Base-by-base conservation (phyloP, 2,888 invertebrate species). In the Cremastinae sp. region DNA sequence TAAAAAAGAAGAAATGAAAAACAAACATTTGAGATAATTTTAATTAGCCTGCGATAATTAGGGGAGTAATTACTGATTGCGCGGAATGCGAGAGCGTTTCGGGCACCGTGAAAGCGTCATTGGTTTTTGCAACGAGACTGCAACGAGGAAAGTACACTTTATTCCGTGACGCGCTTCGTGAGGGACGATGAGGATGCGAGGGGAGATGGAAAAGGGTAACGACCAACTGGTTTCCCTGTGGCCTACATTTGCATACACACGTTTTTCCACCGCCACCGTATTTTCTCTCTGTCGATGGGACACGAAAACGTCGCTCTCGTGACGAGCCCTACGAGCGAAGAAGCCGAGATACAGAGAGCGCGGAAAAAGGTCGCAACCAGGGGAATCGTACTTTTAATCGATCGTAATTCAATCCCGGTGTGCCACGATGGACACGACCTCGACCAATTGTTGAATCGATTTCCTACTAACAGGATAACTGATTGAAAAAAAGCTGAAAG, bases 161-260 rank as follows among this genome's bases (percentile, higher is more conserved):
- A 53, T 62, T 54, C 53, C 43, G 14, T 10, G 28, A 9, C 3
- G 34, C 12, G n/a, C 7, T 14, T 16, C 10, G 18, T n/a, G 28
- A 28, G 28, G 28, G 2, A 28, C 28, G 28, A 28, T 3, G 28
- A 5, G 28, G 28, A 5, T 3, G 28, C 12, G 28, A 2, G 8
- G n/a, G 36, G 10, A n/a, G 51, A 4, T 22, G 28, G 18, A 18
- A 28, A 22, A 12, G 64, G 59, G 58, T 64, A 70, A 59, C 64
- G 69, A 45, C 38, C 53, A 49, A 51, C 54, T n/a, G 45, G 38
- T 49, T 47, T 38, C 10, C 1, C 54, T 43, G 22, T 66, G 74
- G 61, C 74, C 74, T 69, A 66, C 61, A 75, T 75, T 75, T 54
- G 47, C 70, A 59, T 74, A 53, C 38, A 53, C 64, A 53, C 14